Evolutionary conservation across 2,113 vertebrate species (phyloP), one percentile per base, ranked within the genome.

Genomic region (Corythornis madagascariensis): DNA sequence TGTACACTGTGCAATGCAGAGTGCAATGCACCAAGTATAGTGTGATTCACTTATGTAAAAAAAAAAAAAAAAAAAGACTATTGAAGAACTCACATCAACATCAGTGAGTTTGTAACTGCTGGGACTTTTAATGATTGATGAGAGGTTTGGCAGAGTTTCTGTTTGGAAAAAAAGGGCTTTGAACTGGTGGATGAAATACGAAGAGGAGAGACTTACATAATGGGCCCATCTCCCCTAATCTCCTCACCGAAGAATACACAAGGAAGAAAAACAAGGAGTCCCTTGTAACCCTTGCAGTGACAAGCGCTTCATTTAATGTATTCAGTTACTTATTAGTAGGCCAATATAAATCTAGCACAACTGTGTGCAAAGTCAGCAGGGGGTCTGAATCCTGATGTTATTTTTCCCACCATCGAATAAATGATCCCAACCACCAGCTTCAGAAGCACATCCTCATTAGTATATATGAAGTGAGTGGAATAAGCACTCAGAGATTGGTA

Each of bases 261-360:
- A 89, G 55, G 77, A 83, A 95, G 64, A 83, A 96, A 96, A 95
- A 94, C 89, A 95, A 96, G 84, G 92, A 92, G 65, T 89, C 38
- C 22, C 92, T 95, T 91, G 84, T 90, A 97, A 96, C 89, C 93
- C 96, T 91, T 86, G 76, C 87, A 83, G 48, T 91, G 96, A 92
- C 33, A 25, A 89, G 61, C 5, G 6, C 80, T 92, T 92, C 83
- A n/a, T 96, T 96, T 97, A 97, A 94, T 96, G 94, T 78, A 93
- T 96, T 96, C 96, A 81, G 96, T 96, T 94, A 93, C 95, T 97
- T 97, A 95, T 97, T 96, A 97, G 94, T 83, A 95, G 86, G 77
- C 91, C 96, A 96, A 91, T 96, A 97, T 96, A 97, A 97, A 97
- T 97, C 97, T 93, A 96, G 74, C 93, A 95, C 94, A 97, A 95